phyloP scores from a whole-genome alignment of 2,113 vertebrate species.

The Condylura cristata region DNA sequence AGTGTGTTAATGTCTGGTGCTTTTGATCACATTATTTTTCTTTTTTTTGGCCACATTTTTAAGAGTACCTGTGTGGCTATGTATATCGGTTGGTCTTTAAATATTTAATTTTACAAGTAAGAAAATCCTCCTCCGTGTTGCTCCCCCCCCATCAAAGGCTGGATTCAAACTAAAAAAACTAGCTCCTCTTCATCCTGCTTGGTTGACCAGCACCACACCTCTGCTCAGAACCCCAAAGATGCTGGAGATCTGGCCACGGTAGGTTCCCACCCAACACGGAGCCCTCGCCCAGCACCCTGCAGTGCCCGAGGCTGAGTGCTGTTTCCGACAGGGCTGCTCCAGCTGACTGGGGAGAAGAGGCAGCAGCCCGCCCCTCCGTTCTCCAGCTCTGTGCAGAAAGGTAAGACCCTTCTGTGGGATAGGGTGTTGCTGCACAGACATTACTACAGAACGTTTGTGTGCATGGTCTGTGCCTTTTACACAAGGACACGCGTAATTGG shows the following conservation, averaged over 20 bases:
- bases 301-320: not conserved
- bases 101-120: not conserved
- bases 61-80: not conserved
- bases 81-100: not conserved
- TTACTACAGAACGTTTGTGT: rapidly evolving
- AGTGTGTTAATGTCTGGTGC: no score
- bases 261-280: not conserved
- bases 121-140: no score
- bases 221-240: not conserved
- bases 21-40: not conserved
- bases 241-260: not conserved
- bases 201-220: not conserved
- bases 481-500: no score
- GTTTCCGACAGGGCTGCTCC: not conserved
- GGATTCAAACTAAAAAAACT: not conserved
- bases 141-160: no score
- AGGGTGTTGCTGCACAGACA: not conserved
- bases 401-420: not conserved
- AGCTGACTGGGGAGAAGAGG: not conserved
- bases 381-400: not conserved
- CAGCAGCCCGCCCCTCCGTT: no score
- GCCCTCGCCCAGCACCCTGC: not conserved
- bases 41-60: not conserved
- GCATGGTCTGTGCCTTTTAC: no score
- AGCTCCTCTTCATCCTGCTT: not conserved